Evolutionary conservation across 2,797 vertebrate genomes (phyloP).

Genomic region (Allochrocebus solatus): DNA sequence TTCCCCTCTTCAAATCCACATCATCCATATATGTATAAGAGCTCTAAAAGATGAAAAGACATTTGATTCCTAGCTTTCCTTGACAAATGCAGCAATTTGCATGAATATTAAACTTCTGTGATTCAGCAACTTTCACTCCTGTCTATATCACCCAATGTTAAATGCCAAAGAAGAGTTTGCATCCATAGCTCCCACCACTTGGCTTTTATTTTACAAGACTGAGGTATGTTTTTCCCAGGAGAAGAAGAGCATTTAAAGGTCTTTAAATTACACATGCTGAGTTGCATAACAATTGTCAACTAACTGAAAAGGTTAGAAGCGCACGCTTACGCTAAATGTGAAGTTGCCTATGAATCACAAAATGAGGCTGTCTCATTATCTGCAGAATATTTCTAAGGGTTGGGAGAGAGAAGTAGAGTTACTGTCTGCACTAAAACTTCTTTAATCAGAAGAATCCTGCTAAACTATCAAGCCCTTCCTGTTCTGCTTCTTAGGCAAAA

Average conservation of each 20-base stretch:
- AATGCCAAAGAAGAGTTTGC: slow-evolving; percentile 51
- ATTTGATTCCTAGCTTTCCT: slow-evolving; percentile 43
- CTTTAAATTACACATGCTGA: slow-evolving; percentile 37
- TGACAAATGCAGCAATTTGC: slow-evolving; percentile 59
- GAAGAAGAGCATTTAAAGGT: slow-evolving; percentile 10
- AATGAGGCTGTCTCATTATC: not conserved
- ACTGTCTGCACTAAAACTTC: slow-evolving; percentile 75
- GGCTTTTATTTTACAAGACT: slow-evolving; percentile 48
- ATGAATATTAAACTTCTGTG: slow-evolving; percentile 77
- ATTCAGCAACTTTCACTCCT: slow-evolving; percentile 76
- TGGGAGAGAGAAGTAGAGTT: slow-evolving; percentile 49
- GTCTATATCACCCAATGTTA: not conserved
- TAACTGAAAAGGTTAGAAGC: slow-evolving; percentile 19
- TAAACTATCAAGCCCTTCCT: slow-evolving; percentile 10
- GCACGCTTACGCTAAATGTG: not conserved
- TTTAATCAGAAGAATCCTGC: slow-evolving; percentile 67
- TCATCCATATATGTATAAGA: not conserved
- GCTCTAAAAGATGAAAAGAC: slow-evolving; percentile 18
- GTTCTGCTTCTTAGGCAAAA: not conserved
- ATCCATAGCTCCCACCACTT: not conserved
- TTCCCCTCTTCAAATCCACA: not conserved
- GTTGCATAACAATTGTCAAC: slow-evolving; percentile 61
- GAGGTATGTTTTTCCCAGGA: not conserved
- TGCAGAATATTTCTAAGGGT: not conserved
- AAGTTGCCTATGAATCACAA: not conserved